phyloP scores from a whole-genome alignment of 2,797 vertebrate genomes.

The Pseudochirops corinnae region DNA sequence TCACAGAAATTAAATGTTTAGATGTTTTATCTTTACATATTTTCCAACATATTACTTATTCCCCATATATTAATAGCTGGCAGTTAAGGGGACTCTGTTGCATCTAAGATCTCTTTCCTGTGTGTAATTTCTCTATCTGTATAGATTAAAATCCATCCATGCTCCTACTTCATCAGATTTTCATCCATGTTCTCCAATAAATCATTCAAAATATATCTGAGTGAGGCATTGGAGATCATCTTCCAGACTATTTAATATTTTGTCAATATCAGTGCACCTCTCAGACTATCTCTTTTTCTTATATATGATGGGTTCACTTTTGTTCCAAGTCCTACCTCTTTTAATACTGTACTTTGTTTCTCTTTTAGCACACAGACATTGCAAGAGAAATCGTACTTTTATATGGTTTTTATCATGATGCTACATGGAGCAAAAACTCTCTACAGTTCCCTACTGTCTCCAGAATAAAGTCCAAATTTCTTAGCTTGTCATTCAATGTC shows the following conservation, averaged over 20 bases:
- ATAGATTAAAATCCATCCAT: background rate
- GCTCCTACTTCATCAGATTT: background rate
- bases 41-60: background rate
- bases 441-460: background rate
- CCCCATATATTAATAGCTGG: background rate
- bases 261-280: background rate
- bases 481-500: slow-evolving; percentile 5
- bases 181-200: background rate
- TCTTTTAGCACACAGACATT: background rate
- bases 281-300: background rate
- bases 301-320: background rate
- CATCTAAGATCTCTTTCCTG: background rate
- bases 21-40: background rate
- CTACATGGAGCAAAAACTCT: background rate
- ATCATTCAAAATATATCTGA: background rate
- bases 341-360: background rate
- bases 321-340: background rate
- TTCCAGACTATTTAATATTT: background rate
- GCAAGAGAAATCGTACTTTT: slow-evolving; percentile 2
- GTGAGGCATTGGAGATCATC: background rate
- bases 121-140: background rate
- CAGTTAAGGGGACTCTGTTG: background rate
- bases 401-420: background rate
- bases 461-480: background rate
- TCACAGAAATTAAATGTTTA: background rate